These are phyloP conservation scores for Aphelinus atriplicis DNA, from an alignment of 1,140 invertebrate species.

Conservation along the genomic window DNA sequence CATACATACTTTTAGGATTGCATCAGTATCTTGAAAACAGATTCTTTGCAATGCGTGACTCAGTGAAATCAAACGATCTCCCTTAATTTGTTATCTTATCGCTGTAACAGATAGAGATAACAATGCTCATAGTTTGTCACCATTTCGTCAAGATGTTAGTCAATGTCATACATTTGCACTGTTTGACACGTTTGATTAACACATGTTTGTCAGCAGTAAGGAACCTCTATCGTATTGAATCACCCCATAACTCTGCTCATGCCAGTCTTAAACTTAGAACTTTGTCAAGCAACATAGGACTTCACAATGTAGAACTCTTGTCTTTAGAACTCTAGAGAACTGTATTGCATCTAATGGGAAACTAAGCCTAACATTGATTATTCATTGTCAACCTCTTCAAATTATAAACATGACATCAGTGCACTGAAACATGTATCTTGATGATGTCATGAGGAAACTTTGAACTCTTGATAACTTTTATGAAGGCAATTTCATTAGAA, in stretches of 20 bases:
- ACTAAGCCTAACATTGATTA: conserved; percentile 10
- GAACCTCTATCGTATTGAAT: neutral
- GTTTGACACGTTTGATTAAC: conserved; percentile 26
- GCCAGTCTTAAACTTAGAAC: conserved; percentile 1
- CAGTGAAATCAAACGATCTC: conserved; percentile 15
- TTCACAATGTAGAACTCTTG: too few relatives aligned
- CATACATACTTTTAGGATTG: conserved; percentile 26
- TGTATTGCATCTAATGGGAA: neutral
- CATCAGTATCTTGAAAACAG: conserved; percentile 19
- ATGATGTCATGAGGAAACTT: conserved; percentile 3
- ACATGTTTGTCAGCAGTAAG: conserved; percentile 4
- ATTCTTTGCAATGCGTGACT: conserved; percentile 10
- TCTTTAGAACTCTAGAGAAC: too few relatives aligned
- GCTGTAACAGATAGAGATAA: conserved; percentile 23
- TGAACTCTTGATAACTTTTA: neutral
- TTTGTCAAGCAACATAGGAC: neutral
- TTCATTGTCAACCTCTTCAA: neutral
- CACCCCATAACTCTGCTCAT: neutral
- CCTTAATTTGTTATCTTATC: conserved; percentile 24
- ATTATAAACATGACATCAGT: conserved; percentile 6
- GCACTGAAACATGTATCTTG: neutral
- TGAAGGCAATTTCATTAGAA: neutral
- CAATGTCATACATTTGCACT: conserved; percentile 20
- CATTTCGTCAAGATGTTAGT: conserved; percentile 8
- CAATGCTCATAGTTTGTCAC: conserved; percentile 2